These are phyloP conservation scores for Chaetorhynchus papuensis DNA, from an alignment of 2,113 vertebrate species.

Conservation along the genomic window DNA sequence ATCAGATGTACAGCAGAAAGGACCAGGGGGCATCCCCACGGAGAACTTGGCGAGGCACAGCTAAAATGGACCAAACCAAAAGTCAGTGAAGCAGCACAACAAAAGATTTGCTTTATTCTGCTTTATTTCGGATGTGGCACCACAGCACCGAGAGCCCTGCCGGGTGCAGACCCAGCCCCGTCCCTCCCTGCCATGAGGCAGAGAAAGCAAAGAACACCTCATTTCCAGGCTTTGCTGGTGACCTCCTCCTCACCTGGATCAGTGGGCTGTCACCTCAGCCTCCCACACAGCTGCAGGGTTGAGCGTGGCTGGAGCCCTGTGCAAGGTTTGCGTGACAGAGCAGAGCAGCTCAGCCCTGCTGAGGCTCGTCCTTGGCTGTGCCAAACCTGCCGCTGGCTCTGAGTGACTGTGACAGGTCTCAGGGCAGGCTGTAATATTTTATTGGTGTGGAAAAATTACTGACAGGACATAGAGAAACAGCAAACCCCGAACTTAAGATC, in stretches of 20 bases:
- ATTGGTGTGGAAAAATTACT: background rate
- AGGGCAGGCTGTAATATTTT: background rate
- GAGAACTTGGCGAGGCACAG: background rate
- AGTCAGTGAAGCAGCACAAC: background rate
- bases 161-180: accelerated
- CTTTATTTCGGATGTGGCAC: no score
- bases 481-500: background rate
- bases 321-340: background rate
- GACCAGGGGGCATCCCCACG: background rate
- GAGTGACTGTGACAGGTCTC: background rate
- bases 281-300: background rate
- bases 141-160: background rate
- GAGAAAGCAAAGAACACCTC: background rate
- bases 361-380: background rate
- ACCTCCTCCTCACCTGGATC: background rate
- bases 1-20: background rate
- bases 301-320: background rate
- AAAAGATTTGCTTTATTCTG: background rate
- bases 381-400: background rate
- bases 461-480: background rate
- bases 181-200: background rate
- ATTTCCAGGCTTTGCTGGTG: background rate
- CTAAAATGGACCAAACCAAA: background rate
- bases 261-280: background rate
- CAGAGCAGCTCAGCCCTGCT: background rate